Evolutionary conservation across 2,797 vertebrate species (phyloP).

Genomic region (Brachymystax lenok): DNA sequence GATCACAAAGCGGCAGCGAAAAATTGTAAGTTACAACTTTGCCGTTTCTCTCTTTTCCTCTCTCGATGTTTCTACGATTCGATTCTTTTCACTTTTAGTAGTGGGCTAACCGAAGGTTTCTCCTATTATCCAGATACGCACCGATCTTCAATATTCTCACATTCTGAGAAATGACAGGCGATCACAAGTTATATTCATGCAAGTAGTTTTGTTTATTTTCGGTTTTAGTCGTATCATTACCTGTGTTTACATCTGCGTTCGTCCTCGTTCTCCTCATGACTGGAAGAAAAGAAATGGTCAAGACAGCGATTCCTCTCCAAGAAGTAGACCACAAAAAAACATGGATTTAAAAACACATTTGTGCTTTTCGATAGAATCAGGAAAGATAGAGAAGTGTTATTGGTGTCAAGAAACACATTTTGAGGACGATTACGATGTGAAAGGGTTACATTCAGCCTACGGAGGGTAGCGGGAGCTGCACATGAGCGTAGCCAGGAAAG

Average conservation of each 20-base stretch:
- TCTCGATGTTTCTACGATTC: conserved; percentile 71
- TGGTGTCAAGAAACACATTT: conserved; percentile 68
- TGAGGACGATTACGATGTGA: conserved; percentile 55
- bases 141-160: conserved; percentile 62
- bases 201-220: conserved; percentile 70
- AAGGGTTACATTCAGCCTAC: conserved; percentile 58
- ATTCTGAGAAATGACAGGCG: conserved; percentile 57
- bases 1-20: conserved; percentile 88
- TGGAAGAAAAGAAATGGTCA: conserved; percentile 76
- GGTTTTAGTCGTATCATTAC: conserved; percentile 73
- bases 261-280: conserved; percentile 78
- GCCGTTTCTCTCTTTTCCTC: conserved; percentile 81
- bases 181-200: conserved; percentile 74
- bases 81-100: conserved; percentile 68
- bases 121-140: conserved; percentile 35
- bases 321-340: conserved; percentile 68
- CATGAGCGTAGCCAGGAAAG: conserved; percentile 74
- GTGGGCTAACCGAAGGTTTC: conserved; percentile 58
- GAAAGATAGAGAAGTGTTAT: conserved; percentile 50
- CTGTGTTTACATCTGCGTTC: conserved; percentile 83
- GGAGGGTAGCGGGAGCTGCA: conserved; percentile 74
- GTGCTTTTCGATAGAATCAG: conserved; percentile 61
- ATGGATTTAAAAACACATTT: conserved; percentile 68
- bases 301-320: conserved; percentile 74
- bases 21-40: conserved; percentile 98